Evolutionary conservation across 2,888 invertebrate species (phyloP).

Genomic region (Linnaemya vulpina): DNA sequence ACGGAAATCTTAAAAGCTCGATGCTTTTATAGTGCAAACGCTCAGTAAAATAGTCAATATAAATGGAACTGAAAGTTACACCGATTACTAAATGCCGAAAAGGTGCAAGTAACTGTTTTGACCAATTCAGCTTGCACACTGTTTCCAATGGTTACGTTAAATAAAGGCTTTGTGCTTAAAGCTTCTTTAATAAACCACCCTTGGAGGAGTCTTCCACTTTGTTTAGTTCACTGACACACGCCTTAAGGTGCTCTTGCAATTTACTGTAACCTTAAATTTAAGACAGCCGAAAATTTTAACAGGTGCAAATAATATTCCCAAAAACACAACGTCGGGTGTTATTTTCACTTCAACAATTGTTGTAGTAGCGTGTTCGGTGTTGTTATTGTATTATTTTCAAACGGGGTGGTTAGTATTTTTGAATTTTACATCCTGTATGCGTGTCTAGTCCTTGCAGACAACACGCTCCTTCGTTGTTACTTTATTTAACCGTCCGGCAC

Average conservation of each 20-base stretch:
- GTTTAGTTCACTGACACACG: conserved; percentile 58
- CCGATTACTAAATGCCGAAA: conserved; percentile 20
- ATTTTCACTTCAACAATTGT: not conserved
- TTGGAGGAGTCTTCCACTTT: conserved; percentile 36
- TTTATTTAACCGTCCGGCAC: conserved; percentile 9
- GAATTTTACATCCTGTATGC: conserved; percentile 16
- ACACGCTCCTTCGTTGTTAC: conserved; percentile 34
- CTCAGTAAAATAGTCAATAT: not conserved
- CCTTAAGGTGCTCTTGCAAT: conserved; percentile 49
- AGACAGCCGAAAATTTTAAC: conserved; percentile 29
- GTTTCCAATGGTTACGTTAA: conserved; percentile 58
- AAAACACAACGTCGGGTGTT: conserved; percentile 20
- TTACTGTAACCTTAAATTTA: not conserved
- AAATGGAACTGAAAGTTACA: not conserved
- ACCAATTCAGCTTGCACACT: not conserved
- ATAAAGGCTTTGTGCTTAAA: conserved; percentile 4
- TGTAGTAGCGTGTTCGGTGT: conserved; percentile 1
- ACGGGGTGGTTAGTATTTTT: conserved; percentile 25
- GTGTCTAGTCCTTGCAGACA: conserved; percentile 35
- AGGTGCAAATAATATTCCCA: conserved; percentile 62
- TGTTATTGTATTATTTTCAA: conserved; percentile 11
- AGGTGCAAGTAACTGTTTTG: conserved; percentile 16
- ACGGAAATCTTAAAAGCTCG: not conserved
- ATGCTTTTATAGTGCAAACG: not conserved
- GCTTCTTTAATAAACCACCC: conserved; percentile 30